Evolutionary conservation across 1,140 invertebrate species (phyloP), one percentile per base, ranked within the genome.

Genomic region (Akabosia matsudoensis): DNA sequence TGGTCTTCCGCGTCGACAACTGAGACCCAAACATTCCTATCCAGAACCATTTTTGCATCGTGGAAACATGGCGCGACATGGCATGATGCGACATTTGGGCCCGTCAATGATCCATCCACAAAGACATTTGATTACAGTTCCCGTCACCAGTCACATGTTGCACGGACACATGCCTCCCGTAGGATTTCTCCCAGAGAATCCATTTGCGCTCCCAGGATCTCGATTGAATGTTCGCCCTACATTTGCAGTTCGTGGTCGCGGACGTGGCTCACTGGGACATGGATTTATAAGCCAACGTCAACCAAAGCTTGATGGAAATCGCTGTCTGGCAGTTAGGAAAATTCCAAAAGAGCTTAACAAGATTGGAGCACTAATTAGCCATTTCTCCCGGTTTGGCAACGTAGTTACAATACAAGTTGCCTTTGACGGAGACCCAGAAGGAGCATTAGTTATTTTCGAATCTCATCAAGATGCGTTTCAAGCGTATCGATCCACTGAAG

Each of bases 401-500:
- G 93, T 98, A 83, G 92, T 95, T n/a, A 98, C 97, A 85, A 94
- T 98, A 76, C 94, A 96, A 89, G 92, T 92, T n/a, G 90, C 89
- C 77, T 95, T 90, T 85, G 93, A 95, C 71, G 93, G 92, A 3
- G 94, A 97, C 85, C 92, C 93, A 0, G 94, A 97, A 83, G 93
- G 92, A 2, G 96, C 96, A 0, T 87, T 98, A 13, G 91, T 98
- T 4, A 95, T 94, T 0, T 98, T 96, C 85, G 91, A 92, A 26
- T 90, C 88, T 79, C 93, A 94, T 80, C 88, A 90, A 0, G 94
- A 97, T 84, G 97, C 97, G 0, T 92, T 93, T 83, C 90, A 92
- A 1, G 96, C 96, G 0, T 97, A 97, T 86, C 90, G 93, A 76
- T 95, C 93, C 83, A 94, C 95, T 0, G 95, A 97, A 84, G 95